Base-by-base conservation (phyloP, 2,113 vertebrate genomes). In the Plecotus auritus region DNA sequence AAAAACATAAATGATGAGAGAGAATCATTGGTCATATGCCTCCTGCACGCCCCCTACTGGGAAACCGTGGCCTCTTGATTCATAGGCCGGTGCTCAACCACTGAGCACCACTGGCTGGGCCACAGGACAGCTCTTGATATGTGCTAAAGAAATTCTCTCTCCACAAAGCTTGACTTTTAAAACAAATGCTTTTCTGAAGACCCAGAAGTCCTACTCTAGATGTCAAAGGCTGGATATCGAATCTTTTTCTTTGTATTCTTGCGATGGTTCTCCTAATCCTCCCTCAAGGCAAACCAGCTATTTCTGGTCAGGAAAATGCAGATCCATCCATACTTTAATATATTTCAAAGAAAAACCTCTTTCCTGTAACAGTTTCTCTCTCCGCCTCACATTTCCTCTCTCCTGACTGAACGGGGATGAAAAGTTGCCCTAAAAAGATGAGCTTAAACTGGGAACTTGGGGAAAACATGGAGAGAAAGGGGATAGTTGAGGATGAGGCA, bases 271-370 rank as follows among this genome's bases (percentile, higher is more conserved):
- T 37, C 37, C 22, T 85, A 83, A 89, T 89, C 42, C 13, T 93
- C 45, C 67, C 54, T 49, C 56, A 45, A 86, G 51, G 51, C 80
- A 92, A 73, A 59, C 22, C 51, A 67, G 78, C 37, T 59, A 69
- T 28, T 78, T 81, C 45, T 35, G 45, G 59, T 73, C 37, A 47
- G 66, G 56, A 91, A 93, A 88, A 91, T 88, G 72, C 26, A 70
- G 70, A 49, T 56, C 59, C 70, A 49, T 49, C 59, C 64, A 26
- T 40, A 76, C 37, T 85, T 83, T 42, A 59, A 85, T 49, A 47
- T 80, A 74, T 72, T 96, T 78, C 61, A 77, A 91, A 82, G 51
- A 95, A 93, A 22, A 59, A 74, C 16, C 26, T 77, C 40, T 78
- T 78, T n/a, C 40, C 64, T 54, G 4, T 80, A 35, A 82, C 13